Evolutionary conservation across 2,113 vertebrate genomes (phyloP), one percentile per base, ranked within the genome.

Genomic region (Pterophyllum scalare): DNA sequence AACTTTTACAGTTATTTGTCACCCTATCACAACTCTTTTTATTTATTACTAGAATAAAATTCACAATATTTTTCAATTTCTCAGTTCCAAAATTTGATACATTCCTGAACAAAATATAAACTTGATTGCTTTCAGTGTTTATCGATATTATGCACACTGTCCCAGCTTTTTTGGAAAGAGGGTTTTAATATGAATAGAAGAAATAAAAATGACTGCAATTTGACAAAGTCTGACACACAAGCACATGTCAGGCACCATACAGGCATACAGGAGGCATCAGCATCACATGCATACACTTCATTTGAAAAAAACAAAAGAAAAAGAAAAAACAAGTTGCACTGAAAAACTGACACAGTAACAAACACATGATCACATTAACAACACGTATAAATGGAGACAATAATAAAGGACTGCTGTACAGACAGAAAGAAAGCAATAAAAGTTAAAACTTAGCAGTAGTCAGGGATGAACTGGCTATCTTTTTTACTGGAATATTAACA

Each of bases 391-490:
- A 84, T 20, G 65, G 58, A 85, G 67, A 90, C 40, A 64, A 14
- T 57, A 24, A 81, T 38, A 80, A 31, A 35, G 22, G 22, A 52
- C 8, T 11, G 57, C n/a, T 80, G 26, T 20, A 80, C 64, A 86
- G 28, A 87, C 9, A 80, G 77, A 80, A 65, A 72, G 19, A 80
- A 57, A 59, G 26, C 3, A 77, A 24, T 70, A 6, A 9, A 77
- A 77, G 57, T 67, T 77, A 83, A 79, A 46, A 54, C n/a, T n/a
- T n/a, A 72, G 38, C 76, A 49, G 52, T 19, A 60, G 20, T 88
- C 75, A 87, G 70, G n/a, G 83, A 59, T 88, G 85, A 89, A 90
- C 86, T 85, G 76, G 40, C 83, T 9, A 78, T 35, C 24, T 7
- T 5, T 19, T 60, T 70, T 28, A 52, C 12, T 46, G 46, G 19